These are phyloP conservation scores for Agrochola circellaris DNA, from an alignment of 2,888 invertebrate genomes.

Conservation along the genomic window DNA sequence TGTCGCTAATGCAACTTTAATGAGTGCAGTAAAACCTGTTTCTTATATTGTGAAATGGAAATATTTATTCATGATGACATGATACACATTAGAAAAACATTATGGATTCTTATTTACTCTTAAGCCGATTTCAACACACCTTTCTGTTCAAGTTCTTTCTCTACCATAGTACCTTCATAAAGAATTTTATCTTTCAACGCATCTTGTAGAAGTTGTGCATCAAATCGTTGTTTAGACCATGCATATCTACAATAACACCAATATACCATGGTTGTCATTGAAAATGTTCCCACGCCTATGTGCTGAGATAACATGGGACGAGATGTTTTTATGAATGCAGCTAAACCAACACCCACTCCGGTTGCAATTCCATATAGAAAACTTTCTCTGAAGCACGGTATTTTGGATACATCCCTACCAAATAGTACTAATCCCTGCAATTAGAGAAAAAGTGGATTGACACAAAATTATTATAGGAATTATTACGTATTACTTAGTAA, in stretches of 20 bases:
- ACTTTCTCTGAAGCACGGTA: slow-evolving; percentile 95
- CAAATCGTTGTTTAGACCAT: slow-evolving; percentile 92
- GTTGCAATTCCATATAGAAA: slow-evolving; percentile 94
- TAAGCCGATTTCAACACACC: slow-evolving; percentile 84
- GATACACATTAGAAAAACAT: background rate
- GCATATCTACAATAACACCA: slow-evolving; percentile 94
- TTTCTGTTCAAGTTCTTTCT: slow-evolving; percentile 85
- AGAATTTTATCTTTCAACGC: slow-evolving; percentile 91
- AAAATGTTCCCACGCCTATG: slow-evolving; percentile 92
- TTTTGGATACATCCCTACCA: slow-evolving; percentile 93
- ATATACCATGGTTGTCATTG: slow-evolving; percentile 92
- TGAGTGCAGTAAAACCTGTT: background rate
- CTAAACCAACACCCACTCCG: slow-evolving; percentile 92
- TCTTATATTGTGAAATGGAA: background rate
- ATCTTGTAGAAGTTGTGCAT: slow-evolving; percentile 91
- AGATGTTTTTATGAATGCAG: slow-evolving; percentile 94
- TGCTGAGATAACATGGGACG: slow-evolving; percentile 91
- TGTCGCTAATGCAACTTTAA: background rate
- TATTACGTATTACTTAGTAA: background rate
- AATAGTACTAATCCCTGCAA: slow-evolving; percentile 91
- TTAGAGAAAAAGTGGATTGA: slow-evolving; percentile 9
- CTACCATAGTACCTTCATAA: slow-evolving; percentile 92
- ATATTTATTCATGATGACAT: background rate
- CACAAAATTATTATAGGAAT: background rate
- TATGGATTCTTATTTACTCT: background rate